These are phyloP conservation scores for Ceryle rudis DNA, from an alignment of 2,797 vertebrate genomes.

Conservation along the genomic window DNA sequence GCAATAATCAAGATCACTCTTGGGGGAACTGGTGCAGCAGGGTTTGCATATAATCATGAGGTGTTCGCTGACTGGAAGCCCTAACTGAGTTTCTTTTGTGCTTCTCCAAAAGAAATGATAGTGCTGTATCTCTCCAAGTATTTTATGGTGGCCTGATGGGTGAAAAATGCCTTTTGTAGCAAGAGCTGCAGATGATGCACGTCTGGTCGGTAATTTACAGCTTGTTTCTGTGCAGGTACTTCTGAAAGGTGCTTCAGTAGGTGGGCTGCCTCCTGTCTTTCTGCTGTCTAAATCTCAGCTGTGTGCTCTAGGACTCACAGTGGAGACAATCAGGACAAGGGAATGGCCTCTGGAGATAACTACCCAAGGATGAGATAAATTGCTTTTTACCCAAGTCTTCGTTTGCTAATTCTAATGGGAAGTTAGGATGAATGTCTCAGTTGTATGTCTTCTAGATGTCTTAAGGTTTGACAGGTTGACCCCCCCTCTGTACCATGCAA, in stretches of 20 bases:
- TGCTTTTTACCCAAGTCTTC: not conserved
- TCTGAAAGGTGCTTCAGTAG: not conserved
- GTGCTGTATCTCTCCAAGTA: not conserved
- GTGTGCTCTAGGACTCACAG: not conserved
- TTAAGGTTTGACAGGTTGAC: not conserved
- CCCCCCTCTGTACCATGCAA: not conserved
- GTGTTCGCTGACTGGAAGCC: conserved; percentile 10
- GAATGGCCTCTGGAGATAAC: not conserved
- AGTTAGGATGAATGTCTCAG: not conserved
- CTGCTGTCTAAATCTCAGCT: not conserved
- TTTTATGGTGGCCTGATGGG: not conserved
- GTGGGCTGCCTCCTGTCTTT: not conserved
- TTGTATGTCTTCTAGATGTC: not conserved
- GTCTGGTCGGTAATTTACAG: not conserved
- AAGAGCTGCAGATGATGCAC: not conserved
- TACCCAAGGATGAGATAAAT: not conserved
- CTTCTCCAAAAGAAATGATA: not conserved
- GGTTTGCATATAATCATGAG: not conserved
- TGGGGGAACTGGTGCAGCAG: not conserved
- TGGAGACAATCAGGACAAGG: not conserved
- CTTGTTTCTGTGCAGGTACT: not conserved
- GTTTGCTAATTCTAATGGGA: not conserved
- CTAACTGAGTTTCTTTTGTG: not conserved
- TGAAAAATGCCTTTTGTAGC: not conserved
- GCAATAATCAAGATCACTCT: not conserved